A percentile compares a stretch with the other conserved stretches of the same genome.
phyloP scores from a whole-genome alignment of 1,140 invertebrate genomes.

The Drosophila sucinea region DNA sequence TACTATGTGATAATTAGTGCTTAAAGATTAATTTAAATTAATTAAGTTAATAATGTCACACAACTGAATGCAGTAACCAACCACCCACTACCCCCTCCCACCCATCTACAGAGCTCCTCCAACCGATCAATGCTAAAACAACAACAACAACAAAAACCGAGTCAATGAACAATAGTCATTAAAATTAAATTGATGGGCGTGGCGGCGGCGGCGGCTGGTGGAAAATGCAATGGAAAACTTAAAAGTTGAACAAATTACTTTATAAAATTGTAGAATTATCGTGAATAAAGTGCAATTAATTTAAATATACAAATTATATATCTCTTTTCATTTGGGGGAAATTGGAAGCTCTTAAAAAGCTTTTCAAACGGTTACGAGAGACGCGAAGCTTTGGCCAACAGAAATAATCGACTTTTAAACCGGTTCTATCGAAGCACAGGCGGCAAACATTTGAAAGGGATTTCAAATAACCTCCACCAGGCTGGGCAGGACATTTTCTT shows the following conservation, averaged over 20 bases:
- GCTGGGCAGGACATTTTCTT: too few species aligned
- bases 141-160: slow-evolving; percentile 32
- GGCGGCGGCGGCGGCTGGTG: slow-evolving; percentile 7
- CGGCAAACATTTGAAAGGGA: too few species aligned
- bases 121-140: neutral
- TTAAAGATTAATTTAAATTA: slow-evolving; percentile 45
- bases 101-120: neutral
- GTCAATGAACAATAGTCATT: slow-evolving; percentile 77
- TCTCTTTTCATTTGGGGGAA: neutral
- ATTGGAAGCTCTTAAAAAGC: too few species aligned
- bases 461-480: too few species aligned
- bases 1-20: slow-evolving; percentile 79
- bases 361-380: neutral
- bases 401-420: too few species aligned
- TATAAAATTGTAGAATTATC: slow-evolving; percentile 35
- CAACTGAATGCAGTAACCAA: slow-evolving; percentile 26
- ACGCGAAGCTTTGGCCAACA: too few species aligned
- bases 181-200: slow-evolving; percentile 53
- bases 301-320: slow-evolving; percentile 19
- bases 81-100: slow-evolving; percentile 3
- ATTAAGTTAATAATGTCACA: slow-evolving; percentile 21
- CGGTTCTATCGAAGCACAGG: too few species aligned
- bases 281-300: slow-evolving; percentile 67
- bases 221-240: slow-evolving; percentile 22
- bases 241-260: slow-evolving; percentile 61